Evolutionary conservation across 2,888 invertebrate genomes (phyloP), one percentile per base, ranked within the genome.

Genomic region (Fabriciana adippe): DNA sequence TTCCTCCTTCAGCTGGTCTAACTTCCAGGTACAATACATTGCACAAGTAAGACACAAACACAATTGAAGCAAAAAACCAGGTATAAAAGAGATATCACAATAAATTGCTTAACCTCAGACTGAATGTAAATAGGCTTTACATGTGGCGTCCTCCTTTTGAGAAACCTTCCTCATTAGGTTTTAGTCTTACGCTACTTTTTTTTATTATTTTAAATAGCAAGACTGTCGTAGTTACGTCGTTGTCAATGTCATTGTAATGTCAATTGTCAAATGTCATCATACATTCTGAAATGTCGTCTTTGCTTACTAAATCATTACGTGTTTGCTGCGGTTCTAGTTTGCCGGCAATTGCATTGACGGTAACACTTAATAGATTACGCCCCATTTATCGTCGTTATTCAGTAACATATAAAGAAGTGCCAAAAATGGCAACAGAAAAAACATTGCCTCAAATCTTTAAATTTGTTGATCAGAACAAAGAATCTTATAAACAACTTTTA

Each of bases 401-500:
- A 68, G 73, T 77, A 61, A 77, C 78, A 59, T 76, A 76, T 56
- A 80, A 80, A 74, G 73, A 81, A 76, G 74, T 76, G 62, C 75
- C 78, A 55, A 88, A 82, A 74, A 93, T 93, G 93, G 82, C 89
- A 68, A 56, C 80, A 62, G 84, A 87, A 45, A 88, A 84, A 76
- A 79, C 81, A 63, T 83, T 91, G 69, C 85, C 90, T 31, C 83
- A 89, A 75, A 77, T 93, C 72, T 93, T 93, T 77, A 97, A 97
- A 55, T 94, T 95, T 79, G 95, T 99, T 69, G 98, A 99, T 80
- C 88, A 93, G 59, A 95, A 98, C 83, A 95, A 96, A 80, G 84
- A 88, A 3, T 93, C 94, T 64, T 99, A 97, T 83, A 96, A 99
- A 70, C 91, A 95, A 59, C 94, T 95, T 71, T 92, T 99, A 67